Evolutionary conservation across 1,140 invertebrate genomes (phyloP).

Genomic region (Sitobion miscanthi): DNA sequence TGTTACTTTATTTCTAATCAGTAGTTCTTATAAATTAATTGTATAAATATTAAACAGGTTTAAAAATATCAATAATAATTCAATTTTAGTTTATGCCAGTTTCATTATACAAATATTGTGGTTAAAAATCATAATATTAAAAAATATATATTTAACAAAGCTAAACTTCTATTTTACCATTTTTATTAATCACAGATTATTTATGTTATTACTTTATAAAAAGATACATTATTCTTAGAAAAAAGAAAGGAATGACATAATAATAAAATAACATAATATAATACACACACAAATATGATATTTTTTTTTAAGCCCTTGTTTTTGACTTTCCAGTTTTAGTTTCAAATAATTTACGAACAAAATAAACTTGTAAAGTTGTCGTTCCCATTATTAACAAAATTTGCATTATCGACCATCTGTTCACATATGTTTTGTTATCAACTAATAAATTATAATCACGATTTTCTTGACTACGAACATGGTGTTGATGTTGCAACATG

Average conservation of each 20-base stretch:
- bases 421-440: constrained; percentile 85
- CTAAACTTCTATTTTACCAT: constrained; percentile 2
- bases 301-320: constrained; percentile 63
- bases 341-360: constrained; percentile 87
- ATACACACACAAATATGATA: constrained; percentile 3
- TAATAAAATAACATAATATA: constrained; percentile 1
- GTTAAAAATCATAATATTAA: background rate
- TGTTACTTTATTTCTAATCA: too few species aligned
- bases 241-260: constrained; percentile 16
- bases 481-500: constrained; percentile 82
- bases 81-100: background rate
- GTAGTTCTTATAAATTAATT: too few species aligned
- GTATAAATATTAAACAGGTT: too few species aligned
- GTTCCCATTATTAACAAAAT: constrained; percentile 81
- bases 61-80: too few species aligned
- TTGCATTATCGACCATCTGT: constrained; percentile 85
- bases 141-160: background rate
- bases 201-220: background rate
- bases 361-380: constrained; percentile 82
- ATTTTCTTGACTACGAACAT: constrained; percentile 77
- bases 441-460: constrained; percentile 81
- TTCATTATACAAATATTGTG: background rate
- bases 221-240: background rate
- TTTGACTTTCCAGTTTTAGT: constrained; percentile 68
- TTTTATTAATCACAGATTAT: constrained; percentile 33